phyloP scores from a whole-genome alignment of 2,113 vertebrate species.

The Clarias magur region DNA sequence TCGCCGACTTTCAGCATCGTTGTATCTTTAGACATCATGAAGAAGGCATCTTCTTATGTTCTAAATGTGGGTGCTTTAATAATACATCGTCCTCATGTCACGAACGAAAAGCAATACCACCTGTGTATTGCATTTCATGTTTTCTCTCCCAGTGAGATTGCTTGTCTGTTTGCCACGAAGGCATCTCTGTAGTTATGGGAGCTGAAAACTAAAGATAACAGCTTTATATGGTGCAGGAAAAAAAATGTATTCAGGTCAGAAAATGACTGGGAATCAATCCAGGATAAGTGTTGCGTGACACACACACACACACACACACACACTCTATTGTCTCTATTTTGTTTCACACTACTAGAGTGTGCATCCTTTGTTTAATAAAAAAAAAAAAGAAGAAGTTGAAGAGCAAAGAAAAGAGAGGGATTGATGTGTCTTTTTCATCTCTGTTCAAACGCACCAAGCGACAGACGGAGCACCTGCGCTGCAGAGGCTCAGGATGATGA shows the following conservation, averaged over 20 bases:
- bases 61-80: not conserved
- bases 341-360: slow-evolving; percentile 3
- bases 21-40: not conserved
- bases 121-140: not conserved
- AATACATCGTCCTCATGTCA: not conserved
- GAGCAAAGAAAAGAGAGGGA: slow-evolving; percentile 33
- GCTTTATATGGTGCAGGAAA: not conserved
- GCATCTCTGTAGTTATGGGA: not conserved
- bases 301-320: slow-evolving; percentile 18
- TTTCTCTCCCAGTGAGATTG: not conserved
- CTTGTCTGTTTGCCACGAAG: not conserved
- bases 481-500: slow-evolving; percentile 28
- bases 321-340: slow-evolving; percentile 20
- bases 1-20: not conserved
- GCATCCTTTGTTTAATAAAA: slow-evolving; percentile 34
- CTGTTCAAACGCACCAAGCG: slow-evolving; percentile 38
- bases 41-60: not conserved
- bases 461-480: slow-evolving; percentile 40
- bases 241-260: slow-evolving; percentile 19
- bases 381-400: not conserved
- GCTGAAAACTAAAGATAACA: slow-evolving; percentile 20
- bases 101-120: not conserved
- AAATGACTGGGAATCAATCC: slow-evolving; percentile 32
- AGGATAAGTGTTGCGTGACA: slow-evolving; percentile 16
- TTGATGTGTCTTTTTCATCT: slow-evolving; percentile 48